phyloP scores from a whole-genome alignment of 2,113 vertebrate species.

The Chloropsis cyanopogon region DNA sequence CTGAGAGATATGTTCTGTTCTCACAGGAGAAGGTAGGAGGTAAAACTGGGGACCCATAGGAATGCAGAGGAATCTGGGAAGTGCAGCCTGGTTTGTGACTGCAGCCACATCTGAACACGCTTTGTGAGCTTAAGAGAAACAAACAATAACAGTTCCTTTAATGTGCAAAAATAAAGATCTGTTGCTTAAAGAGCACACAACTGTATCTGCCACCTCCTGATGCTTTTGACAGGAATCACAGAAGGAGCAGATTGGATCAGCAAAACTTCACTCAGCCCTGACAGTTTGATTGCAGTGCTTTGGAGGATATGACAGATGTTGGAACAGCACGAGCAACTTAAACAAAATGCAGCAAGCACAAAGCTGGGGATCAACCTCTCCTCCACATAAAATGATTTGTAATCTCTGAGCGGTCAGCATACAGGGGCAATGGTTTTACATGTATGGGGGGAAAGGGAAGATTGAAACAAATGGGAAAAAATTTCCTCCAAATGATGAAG shows the following conservation, averaged over 20 bases:
- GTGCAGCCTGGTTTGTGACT: not conserved
- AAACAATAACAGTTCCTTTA: constrained; percentile 5
- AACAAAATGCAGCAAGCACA: constrained; percentile 27
- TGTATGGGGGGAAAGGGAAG: not conserved
- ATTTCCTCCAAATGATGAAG: constrained; percentile 29
- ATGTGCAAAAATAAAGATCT: constrained; percentile 23
- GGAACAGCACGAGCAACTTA: constrained; percentile 10
- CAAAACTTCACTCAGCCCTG: constrained; percentile 54
- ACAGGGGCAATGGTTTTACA: not conserved
- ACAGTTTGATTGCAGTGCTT: constrained; percentile 50
- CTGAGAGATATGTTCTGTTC: not conserved
- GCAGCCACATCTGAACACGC: not conserved
- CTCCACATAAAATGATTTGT: constrained; percentile 2
- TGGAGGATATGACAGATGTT: constrained; percentile 56
- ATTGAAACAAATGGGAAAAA: not conserved
- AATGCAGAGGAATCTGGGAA: not conserved
- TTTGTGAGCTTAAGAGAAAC: not conserved
- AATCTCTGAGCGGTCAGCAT: not conserved
- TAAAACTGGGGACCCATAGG: not conserved
- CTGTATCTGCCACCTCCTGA: constrained; percentile 44
- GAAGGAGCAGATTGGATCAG: constrained; percentile 48
- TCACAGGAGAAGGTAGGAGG: not conserved
- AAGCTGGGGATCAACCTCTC: not conserved
- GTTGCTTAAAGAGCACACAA: constrained; percentile 44
- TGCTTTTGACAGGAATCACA: constrained; percentile 45